A percentile compares a stretch with the other conserved stretches of the same genome.
Conservation (phyloP, 2,113 vertebrate genomes). For the Proteles cristata region DNA sequence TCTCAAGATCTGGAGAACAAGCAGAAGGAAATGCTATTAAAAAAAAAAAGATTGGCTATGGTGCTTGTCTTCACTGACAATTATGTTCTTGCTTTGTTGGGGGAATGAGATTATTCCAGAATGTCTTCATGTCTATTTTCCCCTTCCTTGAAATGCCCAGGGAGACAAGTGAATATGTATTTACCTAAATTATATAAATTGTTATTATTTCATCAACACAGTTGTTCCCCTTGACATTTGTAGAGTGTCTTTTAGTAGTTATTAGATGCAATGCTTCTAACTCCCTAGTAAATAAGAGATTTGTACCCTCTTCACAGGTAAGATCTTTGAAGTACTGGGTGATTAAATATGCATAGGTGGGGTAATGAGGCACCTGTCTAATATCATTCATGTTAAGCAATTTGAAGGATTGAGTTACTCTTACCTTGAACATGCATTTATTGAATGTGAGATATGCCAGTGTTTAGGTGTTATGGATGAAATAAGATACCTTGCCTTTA, state of each 20-base stretch:
- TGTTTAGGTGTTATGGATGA: not conserved
- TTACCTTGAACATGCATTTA: slow-evolving; percentile 32
- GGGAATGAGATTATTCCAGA: slow-evolving; percentile 42
- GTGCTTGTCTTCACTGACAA: not conserved
- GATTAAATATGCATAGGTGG: slow-evolving; percentile 60
- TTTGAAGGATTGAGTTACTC: not conserved
- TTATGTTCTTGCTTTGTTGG: slow-evolving; percentile 6
- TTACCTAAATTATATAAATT: slow-evolving; percentile 73
- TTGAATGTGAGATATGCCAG: not conserved
- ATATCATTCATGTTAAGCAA: not conserved
- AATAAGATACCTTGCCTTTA: not conserved
- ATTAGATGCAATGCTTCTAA: slow-evolving; percentile 40
- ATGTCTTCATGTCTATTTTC: not conserved
- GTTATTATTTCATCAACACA: slow-evolving; percentile 76
- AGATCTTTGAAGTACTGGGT: slow-evolving; percentile 57
- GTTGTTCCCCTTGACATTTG: slow-evolving; percentile 78
- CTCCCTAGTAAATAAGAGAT: slow-evolving; percentile 67
- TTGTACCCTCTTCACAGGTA: slow-evolving; percentile 61
- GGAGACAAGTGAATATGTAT: slow-evolving; percentile 69
- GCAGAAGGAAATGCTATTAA: slow-evolving; percentile 14
- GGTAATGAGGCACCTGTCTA: slow-evolving; percentile 68
- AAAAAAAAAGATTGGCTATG: slow-evolving; percentile 5
- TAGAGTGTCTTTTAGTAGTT: slow-evolving; percentile 62
- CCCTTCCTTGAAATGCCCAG: not conserved
- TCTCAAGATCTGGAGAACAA: slow-evolving; percentile 22